Evolutionary conservation across 2,113 vertebrate genomes (phyloP), one percentile per base, ranked within the genome.

Genomic region (Xiphorhynchus elegans): DNA sequence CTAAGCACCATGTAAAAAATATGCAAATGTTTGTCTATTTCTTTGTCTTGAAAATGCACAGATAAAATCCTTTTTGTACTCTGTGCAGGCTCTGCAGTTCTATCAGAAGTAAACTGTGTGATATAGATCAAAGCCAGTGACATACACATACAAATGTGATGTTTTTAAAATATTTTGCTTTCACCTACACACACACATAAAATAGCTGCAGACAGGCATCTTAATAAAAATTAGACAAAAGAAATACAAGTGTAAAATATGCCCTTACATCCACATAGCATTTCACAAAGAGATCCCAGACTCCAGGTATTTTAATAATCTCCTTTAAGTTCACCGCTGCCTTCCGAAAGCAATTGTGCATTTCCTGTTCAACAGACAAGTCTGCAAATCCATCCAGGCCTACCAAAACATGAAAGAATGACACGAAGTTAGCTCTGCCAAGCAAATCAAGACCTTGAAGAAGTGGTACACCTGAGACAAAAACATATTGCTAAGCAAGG

Each of bases 231-330:
- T 55, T 31, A 69, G 15, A 63, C 23, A 49, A 67, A 66, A 79
- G 9, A 21, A 89, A 70, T 10, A 8, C 37, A 72, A 33, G 10
- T 50, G 26, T 85, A 89, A 93, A 95, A 47, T 13, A 58, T 6
- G 44, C 4, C 82, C 97, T 98, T 97, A 99, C 99, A 92, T 99
- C 98, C 73, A 99, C 97, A 3, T 99, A 99, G 96, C 98, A 97
- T 25, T 98, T 97, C 78, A 99, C 98, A 81, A 99, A 99, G 21
- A 97, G 95, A 85, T 99, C 99, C 99, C 99, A 99, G 60, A 99
- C 93, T 25, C 99, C 99, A 44, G 99, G 99, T 67, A 90, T 87
- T 92, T 97, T 97, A 79, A 99, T 90, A 85, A 99, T 97, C 14
- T 98, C 98, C 84, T 95, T 94, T 15, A 99, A 94, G 81, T 96